Evolutionary conservation across 2,888 invertebrate genomes (phyloP).

Genomic region (Keiferia lycopersicella): DNA sequence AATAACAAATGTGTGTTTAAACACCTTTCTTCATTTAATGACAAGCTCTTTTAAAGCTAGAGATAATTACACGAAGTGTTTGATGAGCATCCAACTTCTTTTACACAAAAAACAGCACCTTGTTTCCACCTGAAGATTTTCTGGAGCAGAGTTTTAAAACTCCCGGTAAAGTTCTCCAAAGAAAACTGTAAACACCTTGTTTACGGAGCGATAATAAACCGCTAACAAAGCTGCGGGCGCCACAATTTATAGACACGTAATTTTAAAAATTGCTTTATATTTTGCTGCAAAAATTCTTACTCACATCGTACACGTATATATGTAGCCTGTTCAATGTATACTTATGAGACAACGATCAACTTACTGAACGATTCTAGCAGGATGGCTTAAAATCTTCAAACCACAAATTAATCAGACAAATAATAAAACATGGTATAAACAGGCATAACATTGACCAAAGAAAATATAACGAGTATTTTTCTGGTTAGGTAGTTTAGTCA

Average conservation of each 20-base stretch:
- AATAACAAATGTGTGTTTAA: no score
- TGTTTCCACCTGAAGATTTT: slow-evolving; percentile 1
- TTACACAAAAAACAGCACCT: not conserved
- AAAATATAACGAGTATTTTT: no score
- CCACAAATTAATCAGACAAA: no score
- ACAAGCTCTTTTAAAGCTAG: no score
- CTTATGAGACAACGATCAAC: not conserved
- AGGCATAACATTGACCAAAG: no score
- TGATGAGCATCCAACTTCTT: no score
- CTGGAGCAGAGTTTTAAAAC: slow-evolving; percentile 5
- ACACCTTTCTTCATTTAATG: no score
- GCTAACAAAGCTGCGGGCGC: not conserved
- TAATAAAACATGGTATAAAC: no score
- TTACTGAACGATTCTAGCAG: no score
- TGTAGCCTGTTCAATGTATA: not conserved
- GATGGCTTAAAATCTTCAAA: no score
- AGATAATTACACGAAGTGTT: no score
- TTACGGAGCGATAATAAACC: slow-evolving; percentile 7
- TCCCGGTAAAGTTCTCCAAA: not conserved
- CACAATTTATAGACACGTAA: not conserved
- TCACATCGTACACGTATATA: not conserved
- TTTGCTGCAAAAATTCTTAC: not conserved
- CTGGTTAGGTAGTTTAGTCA: no score
- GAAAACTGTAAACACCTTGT: slow-evolving; percentile 7
- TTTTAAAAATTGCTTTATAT: not conserved